These are phyloP conservation scores for Cecropterus lyciades DNA, from an alignment of 1,140 invertebrate species.

Conservation along the genomic window DNA sequence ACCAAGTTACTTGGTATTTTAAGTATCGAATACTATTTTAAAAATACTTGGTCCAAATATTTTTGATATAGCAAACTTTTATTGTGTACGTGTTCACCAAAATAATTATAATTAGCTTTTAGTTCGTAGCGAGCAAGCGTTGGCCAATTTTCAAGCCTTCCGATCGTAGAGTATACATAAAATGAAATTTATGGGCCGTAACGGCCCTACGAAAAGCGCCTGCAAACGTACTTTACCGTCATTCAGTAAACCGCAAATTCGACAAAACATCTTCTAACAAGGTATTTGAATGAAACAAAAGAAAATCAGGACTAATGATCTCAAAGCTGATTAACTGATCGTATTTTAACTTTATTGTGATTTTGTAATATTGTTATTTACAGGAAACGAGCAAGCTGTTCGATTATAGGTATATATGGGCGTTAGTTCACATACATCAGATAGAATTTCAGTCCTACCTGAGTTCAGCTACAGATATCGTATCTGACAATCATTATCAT, in stretches of 20 bases:
- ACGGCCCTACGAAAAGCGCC: constrained; percentile 59
- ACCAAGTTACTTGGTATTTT: neutral
- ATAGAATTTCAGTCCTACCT: too few species aligned
- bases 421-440: too few species aligned
- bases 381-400: too few species aligned
- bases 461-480: too few species aligned
- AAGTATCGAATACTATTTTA: too few species aligned
- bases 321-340: too few species aligned
- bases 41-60: too few species aligned
- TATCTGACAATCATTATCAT: too few species aligned
- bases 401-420: too few species aligned
- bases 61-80: neutral
- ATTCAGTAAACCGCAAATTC: constrained; percentile 58
- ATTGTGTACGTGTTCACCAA: constrained; percentile 11
- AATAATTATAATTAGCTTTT: constrained; percentile 36
- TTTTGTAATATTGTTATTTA: too few species aligned
- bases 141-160: constrained; percentile 54
- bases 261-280: constrained; percentile 47
- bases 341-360: too few species aligned
- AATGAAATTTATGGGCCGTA: constrained; percentile 71
- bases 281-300: constrained; percentile 32
- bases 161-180: constrained; percentile 61
- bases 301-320: constrained; percentile 11
- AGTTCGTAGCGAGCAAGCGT: constrained; percentile 43
- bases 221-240: constrained; percentile 59